phyloP scores from a whole-genome alignment of 2,888 invertebrate genomes.

The Conistra vaccinii region DNA sequence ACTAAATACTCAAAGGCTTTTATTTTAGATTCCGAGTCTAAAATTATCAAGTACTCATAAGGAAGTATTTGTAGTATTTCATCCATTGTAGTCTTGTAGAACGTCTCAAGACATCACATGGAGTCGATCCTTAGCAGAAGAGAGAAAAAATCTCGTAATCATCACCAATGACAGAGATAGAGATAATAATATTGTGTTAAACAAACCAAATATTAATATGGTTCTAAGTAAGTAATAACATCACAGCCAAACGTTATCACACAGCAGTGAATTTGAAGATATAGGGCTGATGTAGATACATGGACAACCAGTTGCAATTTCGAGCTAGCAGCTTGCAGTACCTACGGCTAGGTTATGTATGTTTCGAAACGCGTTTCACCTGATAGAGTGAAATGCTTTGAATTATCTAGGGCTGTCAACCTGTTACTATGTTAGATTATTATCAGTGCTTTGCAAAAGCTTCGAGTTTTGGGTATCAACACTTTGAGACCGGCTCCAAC shows the following conservation, averaged over 20 bases:
- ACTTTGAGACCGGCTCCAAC: not conserved
- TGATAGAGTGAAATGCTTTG: slow-evolving; percentile 64
- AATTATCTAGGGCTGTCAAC: slow-evolving; percentile 63
- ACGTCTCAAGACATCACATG: not conserved
- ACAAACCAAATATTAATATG: slow-evolving; percentile 1
- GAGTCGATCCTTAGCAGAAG: not conserved
- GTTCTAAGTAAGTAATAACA: not conserved
- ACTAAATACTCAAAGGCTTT: not conserved
- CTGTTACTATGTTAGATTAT: slow-evolving; percentile 47
- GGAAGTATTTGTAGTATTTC: not conserved
- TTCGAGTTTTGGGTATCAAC: slow-evolving; percentile 30
- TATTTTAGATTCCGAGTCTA: too few relatives aligned
- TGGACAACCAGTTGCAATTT: slow-evolving; percentile 49
- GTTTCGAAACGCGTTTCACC: slow-evolving; percentile 71
- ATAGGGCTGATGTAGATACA: slow-evolving; percentile 38
- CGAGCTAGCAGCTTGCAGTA: slow-evolving; percentile 33
- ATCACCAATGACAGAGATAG: not conserved
- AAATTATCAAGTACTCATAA: not conserved
- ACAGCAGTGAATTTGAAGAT: slow-evolving; percentile 34
- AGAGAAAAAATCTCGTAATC: not conserved
- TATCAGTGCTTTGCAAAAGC: slow-evolving; percentile 44
- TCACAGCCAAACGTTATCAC: not conserved
- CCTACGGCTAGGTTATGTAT: slow-evolving; percentile 62
- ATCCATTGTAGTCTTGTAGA: not conserved
- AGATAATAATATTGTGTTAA: not conserved